A percentile compares a stretch with the other conserved stretches of the same genome.
Conservation (phyloP, 2,797 vertebrate species). For the Vultur gryphus region DNA sequence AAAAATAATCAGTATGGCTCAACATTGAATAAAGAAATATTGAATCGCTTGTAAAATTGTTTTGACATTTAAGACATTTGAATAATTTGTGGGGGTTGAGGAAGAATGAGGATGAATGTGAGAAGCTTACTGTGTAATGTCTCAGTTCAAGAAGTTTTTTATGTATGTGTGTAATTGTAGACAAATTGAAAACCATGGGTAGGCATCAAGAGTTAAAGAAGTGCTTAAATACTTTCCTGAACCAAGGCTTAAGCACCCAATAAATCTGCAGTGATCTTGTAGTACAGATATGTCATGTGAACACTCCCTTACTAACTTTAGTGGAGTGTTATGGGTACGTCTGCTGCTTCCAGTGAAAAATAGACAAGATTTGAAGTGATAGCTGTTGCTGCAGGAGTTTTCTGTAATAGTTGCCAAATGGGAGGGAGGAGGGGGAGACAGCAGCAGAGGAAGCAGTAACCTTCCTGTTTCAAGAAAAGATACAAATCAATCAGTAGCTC, state of each 20-base stretch:
- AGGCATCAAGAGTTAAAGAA: neutral
- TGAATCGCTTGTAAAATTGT: neutral
- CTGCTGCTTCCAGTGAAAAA: constrained; percentile 43
- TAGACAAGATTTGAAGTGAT: constrained; percentile 30
- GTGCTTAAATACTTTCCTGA: constrained; percentile 21
- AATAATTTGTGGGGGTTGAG: neutral
- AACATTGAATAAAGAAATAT: neutral
- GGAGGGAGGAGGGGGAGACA: neutral
- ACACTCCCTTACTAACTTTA: constrained; percentile 18
- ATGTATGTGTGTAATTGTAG: neutral
- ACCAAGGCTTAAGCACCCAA: neutral
- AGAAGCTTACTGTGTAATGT: neutral
- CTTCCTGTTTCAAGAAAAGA: constrained; percentile 31
- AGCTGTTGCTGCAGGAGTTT: constrained; percentile 38
- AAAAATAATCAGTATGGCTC: neutral
- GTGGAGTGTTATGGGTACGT: constrained; percentile 41
- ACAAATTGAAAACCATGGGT: neutral
- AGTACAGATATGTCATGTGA: neutral
- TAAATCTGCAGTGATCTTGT: constrained; percentile 12
- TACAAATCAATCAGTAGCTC: constrained; percentile 48
- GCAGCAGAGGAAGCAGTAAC: constrained; percentile 11
- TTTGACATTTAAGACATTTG: neutral
- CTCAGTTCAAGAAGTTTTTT: neutral
- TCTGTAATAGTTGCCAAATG: constrained; percentile 42
- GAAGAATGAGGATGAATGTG: neutral